Percentiles rank a stretch among this genome's conserved stretches.
These are phyloP conservation scores for Drosophila lini DNA, from an alignment of 1,140 invertebrate species.

Conservation along the genomic window DNA sequence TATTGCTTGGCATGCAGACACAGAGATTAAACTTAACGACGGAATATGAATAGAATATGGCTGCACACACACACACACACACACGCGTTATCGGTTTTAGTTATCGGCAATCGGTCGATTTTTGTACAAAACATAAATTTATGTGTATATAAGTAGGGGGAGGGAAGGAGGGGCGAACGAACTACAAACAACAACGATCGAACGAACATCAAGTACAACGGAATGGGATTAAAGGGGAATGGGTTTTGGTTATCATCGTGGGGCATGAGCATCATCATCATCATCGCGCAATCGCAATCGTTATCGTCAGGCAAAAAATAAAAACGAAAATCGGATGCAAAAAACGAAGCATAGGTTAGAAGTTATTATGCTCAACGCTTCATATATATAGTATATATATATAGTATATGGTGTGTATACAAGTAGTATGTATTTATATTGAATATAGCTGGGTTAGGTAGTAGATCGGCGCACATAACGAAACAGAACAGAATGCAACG, in stretches of 20 bases:
- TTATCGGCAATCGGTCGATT: constrained; percentile 31
- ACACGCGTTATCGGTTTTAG: constrained; percentile 38
- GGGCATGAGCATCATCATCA: constrained; percentile 15
- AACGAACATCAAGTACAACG: constrained; percentile 33
- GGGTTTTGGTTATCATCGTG: constrained; percentile 33
- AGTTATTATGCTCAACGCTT: constrained; percentile 42
- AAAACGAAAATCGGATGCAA: constrained; percentile 42
- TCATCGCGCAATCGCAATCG: constrained; percentile 28
- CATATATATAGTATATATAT: constrained; percentile 7
- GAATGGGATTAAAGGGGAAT: constrained; percentile 22
- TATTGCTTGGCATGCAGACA: constrained; percentile 41
- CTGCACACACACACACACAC: constrained; percentile 26
- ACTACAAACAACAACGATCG: constrained; percentile 29
- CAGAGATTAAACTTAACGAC: constrained; percentile 28
- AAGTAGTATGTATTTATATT: not conserved
- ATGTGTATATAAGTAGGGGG: not conserved
- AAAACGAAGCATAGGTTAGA: constrained; percentile 25
- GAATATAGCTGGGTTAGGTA: constrained; percentile 33
- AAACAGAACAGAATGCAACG: constrained; percentile 51
- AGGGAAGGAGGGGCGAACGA: not conserved
- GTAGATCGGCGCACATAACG: constrained; percentile 37
- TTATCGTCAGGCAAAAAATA: constrained; percentile 19
- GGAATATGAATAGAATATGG: constrained; percentile 32
- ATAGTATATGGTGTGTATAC: constrained; percentile 20
- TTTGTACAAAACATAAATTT: constrained; percentile 28